A percentile compares a stretch with the other conserved stretches of the same genome.
These are phyloP conservation scores for Heteropelma amictum DNA, from an alignment of 2,888 invertebrate species.

Conservation along the genomic window DNA sequence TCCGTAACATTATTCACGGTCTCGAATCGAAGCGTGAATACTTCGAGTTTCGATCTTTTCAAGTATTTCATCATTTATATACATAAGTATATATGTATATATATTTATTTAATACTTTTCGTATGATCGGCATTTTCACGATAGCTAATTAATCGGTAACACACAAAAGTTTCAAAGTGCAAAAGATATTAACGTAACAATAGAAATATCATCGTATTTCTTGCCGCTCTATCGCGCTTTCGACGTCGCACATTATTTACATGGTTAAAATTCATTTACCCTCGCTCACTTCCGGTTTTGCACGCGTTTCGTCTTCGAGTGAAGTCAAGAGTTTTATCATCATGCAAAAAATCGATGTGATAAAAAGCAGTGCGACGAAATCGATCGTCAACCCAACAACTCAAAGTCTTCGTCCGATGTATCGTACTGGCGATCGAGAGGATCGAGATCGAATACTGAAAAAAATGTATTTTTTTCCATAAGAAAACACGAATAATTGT, in stretches of 20 bases:
- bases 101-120: neutral
- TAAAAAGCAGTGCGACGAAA: conserved; percentile 9
- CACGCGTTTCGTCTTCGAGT: neutral
- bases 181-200: conserved; percentile 18
- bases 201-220: conserved; percentile 13
- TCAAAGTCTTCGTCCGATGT: conserved; percentile 92
- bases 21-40: neutral
- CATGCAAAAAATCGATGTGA: conserved; percentile 7
- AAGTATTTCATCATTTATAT: neutral
- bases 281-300: neutral
- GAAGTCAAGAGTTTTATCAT: conserved; percentile 3
- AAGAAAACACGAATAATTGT: no score
- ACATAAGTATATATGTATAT: neutral
- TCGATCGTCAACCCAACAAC: conserved; percentile 82
- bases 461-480: no score
- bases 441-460: conserved; percentile 81
- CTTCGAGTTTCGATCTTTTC: conserved; percentile 5
- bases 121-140: neutral
- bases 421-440: conserved; percentile 82
- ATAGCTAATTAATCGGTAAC: conserved; percentile 5
- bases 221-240: conserved; percentile 21
- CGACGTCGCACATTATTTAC: conserved; percentile 42
- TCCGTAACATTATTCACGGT: conserved; percentile 15
- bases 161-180: conserved; percentile 39
- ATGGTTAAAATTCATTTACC: conserved; percentile 21